phyloP scores from a whole-genome alignment of 2,113 vertebrate species.

The Paramormyrops kingsleyae region DNA sequence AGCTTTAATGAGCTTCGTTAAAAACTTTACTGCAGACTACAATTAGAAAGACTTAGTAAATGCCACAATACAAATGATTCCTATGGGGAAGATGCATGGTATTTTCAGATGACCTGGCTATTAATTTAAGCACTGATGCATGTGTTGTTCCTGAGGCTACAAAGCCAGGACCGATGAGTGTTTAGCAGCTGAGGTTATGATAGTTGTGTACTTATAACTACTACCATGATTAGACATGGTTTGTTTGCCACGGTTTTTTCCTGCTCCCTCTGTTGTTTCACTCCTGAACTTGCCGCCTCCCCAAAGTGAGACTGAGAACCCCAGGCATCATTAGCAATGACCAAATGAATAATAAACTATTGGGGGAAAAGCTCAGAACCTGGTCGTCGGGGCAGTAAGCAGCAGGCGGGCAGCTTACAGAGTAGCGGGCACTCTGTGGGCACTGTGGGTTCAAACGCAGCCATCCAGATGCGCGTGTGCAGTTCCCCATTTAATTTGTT shows the following conservation, averaged over 20 bases:
- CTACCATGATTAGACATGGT: neutral
- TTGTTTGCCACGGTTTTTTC: neutral
- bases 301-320: neutral
- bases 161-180: neutral
- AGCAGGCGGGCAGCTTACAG: slow-evolving; percentile 23
- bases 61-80: neutral
- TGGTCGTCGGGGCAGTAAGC: slow-evolving; percentile 17
- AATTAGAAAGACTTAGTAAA: neutral
- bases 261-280: neutral
- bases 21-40: neutral
- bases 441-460: neutral
- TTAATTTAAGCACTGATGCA: neutral
- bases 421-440: neutral
- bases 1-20: neutral
- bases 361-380: neutral
- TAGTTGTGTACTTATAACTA: neutral
- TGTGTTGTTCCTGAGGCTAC: neutral
- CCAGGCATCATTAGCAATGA: neutral
- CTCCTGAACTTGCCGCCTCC: neutral
- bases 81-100: neutral
- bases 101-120: neutral
- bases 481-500: slow-evolving; percentile 30
- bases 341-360: neutral
- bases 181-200: neutral
- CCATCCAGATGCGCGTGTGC: neutral